Conservation (phyloP, 2,113 vertebrate species). For the Archocentrus centrarchus region DNA sequence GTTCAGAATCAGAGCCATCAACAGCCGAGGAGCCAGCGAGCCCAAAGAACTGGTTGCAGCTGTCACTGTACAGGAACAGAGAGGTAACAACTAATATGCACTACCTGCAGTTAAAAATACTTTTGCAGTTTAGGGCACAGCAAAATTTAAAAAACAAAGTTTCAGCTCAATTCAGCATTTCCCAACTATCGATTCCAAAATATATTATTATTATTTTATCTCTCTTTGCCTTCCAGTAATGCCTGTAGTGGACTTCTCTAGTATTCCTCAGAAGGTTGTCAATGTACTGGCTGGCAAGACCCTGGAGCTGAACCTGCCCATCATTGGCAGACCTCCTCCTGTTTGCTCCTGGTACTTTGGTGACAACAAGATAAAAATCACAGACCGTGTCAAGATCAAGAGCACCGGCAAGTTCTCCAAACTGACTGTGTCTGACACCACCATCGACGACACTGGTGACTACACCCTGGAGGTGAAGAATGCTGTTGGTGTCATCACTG, state of each 20-base stretch:
- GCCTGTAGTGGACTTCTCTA: constrained; percentile 90
- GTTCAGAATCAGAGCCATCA: constrained; percentile 93
- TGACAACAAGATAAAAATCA: constrained; percentile 88
- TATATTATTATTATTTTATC: background rate
- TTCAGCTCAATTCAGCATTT: background rate
- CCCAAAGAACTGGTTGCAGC: constrained; percentile 92
- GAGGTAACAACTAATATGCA: constrained; percentile 80
- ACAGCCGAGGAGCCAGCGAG: constrained; percentile 92
- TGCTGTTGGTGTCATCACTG: constrained; percentile 85
- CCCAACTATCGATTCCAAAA: background rate
- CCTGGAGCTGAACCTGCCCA: constrained; percentile 89
- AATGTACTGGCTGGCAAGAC: constrained; percentile 92
- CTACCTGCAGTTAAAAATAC: background rate
- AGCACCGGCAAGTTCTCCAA: constrained; percentile 87
- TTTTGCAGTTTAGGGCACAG: background rate
- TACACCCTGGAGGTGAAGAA: constrained; percentile 95
- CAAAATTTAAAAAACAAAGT: background rate
- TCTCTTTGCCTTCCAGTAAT: constrained; percentile 80
- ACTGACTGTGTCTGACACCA: constrained; percentile 90
- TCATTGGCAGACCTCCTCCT: constrained; percentile 93
- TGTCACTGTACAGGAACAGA: constrained; percentile 92
- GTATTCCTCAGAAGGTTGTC: constrained; percentile 92
- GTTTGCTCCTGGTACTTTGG: constrained; percentile 90
- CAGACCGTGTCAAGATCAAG: constrained; percentile 90
- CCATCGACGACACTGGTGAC: constrained; percentile 91